These are phyloP conservation scores for Myotis lucifugus DNA, from an alignment of 2,113 vertebrate species.

Conservation along the genomic window DNA sequence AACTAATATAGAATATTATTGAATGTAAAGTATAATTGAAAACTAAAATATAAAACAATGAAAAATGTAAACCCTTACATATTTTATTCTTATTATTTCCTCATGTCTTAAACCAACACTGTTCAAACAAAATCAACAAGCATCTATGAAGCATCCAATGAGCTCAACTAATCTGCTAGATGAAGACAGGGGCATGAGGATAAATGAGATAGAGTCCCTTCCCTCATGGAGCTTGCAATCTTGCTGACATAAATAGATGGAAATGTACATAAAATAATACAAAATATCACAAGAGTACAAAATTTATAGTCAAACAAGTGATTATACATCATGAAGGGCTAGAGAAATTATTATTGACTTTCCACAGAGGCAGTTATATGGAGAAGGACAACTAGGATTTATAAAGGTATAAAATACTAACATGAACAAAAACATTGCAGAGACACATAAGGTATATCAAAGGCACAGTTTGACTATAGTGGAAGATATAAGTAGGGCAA, in stretches of 20 bases:
- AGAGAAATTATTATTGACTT: slow-evolving; percentile 22
- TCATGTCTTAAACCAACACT: slow-evolving; percentile 4
- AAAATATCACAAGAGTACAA: background rate
- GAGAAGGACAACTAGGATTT: slow-evolving; percentile 39
- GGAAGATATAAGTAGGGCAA: background rate
- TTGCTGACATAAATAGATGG: slow-evolving; percentile 30
- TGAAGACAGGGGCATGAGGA: background rate
- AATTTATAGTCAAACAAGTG: slow-evolving; percentile 6
- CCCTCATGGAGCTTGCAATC: background rate
- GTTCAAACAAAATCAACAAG: slow-evolving; percentile 28
- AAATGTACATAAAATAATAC: background rate
- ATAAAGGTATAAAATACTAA: background rate
- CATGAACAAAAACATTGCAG: background rate
- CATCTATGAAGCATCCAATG: background rate
- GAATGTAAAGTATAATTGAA: background rate
- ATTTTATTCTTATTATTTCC: background rate
- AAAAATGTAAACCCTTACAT: background rate
- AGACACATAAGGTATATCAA: background rate
- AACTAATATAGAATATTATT: background rate
- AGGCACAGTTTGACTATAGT: background rate
- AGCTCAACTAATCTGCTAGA: slow-evolving; percentile 11
- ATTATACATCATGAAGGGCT: background rate
- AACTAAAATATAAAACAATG: background rate
- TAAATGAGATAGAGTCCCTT: background rate
- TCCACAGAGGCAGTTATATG: background rate